phyloP scores from a whole-genome alignment of 2,797 vertebrate genomes.

The Falco naumanni region DNA sequence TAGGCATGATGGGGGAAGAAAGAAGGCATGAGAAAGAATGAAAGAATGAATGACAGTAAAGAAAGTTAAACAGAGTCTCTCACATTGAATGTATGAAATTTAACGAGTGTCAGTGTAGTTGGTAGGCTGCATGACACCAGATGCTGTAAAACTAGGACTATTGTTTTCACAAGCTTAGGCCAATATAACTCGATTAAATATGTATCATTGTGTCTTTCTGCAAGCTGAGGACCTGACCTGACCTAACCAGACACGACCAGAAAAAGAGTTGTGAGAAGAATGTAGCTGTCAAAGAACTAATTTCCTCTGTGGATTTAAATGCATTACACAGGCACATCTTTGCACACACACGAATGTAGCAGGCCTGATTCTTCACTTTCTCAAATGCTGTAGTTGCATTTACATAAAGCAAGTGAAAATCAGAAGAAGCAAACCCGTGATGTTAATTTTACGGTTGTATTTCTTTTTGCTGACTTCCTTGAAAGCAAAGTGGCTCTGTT shows the following conservation, averaged over 20 bases:
- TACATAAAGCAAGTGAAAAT: background rate
- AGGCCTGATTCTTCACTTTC: background rate
- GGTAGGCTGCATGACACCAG: background rate
- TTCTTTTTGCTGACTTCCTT: conserved; percentile 8
- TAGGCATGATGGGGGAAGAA: background rate
- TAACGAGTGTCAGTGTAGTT: background rate
- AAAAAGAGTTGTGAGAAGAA: background rate
- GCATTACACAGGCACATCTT: background rate
- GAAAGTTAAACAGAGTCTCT: background rate
- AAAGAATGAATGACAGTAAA: background rate
- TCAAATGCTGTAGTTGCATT: background rate
- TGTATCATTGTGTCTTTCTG: background rate
- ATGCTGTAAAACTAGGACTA: background rate
- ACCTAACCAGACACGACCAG: background rate
- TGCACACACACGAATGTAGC: background rate
- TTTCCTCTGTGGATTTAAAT: background rate
- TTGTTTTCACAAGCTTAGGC: background rate
- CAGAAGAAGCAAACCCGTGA: background rate
- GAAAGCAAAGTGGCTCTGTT: background rate
- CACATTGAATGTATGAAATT: background rate
- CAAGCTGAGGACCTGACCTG: background rate
- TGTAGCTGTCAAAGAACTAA: background rate
- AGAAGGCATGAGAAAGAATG: background rate
- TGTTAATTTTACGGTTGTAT: background rate
- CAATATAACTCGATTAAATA: background rate